A percentile compares a stretch with the other conserved stretches of the same genome.
phyloP scores from a whole-genome alignment of 2,888 invertebrate genomes.

The Halictus quadricinctus region DNA sequence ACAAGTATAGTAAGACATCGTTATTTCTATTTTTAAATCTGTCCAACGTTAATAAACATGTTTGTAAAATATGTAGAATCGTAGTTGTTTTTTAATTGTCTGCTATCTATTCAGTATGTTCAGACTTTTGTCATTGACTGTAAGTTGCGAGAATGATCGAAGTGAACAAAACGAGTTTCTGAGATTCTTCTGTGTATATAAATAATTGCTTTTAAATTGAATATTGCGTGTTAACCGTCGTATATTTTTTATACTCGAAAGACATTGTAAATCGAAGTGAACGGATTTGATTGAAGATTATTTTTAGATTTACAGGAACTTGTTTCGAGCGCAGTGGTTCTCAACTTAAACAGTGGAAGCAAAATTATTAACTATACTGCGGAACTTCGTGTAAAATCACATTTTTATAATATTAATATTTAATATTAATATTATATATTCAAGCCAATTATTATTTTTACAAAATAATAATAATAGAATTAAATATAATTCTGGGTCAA shows the following conservation, averaged over 20 bases:
- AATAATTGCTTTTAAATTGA: conserved; percentile 40
- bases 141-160: background rate
- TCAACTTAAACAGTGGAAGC: background rate
- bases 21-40: background rate
- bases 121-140: background rate
- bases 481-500: too few relatives aligned
- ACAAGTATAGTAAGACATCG: too few relatives aligned
- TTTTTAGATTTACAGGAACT: conserved; percentile 3
- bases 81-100: background rate
- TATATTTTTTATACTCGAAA: conserved; percentile 53
- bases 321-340: background rate
- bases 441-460: too few relatives aligned
- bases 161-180: background rate
- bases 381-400: background rate
- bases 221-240: conserved; percentile 41
- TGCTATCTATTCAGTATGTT: background rate
- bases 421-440: too few relatives aligned
- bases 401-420: background rate
- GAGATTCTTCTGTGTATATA: conserved; percentile 43
- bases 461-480: too few relatives aligned
- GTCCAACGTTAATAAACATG: background rate
- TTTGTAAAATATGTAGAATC: background rate
- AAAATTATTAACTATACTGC: background rate
- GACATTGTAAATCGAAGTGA: background rate
- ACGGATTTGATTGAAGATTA: conserved; percentile 17